These are phyloP conservation scores for Oceanodroma tethys DNA, from an alignment of 2,113 vertebrate species.

Conservation along the genomic window DNA sequence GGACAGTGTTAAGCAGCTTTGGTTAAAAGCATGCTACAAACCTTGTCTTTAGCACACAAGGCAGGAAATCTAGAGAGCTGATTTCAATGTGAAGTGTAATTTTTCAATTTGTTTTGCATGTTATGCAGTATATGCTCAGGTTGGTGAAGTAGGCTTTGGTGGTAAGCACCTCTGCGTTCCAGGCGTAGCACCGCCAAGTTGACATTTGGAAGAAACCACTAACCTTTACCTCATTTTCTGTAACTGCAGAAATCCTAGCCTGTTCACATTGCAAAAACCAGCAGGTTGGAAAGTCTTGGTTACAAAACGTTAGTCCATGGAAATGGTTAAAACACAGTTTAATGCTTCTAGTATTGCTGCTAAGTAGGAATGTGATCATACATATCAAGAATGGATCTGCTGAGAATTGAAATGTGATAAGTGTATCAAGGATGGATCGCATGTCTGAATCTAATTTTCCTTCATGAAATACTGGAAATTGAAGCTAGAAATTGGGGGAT, in stretches of 20 bases:
- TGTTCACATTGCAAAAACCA: neutral
- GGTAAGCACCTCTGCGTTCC: neutral
- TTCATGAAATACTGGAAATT: neutral
- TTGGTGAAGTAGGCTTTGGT: neutral
- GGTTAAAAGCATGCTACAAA: neutral
- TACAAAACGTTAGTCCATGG: neutral
- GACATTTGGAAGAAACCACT: neutral
- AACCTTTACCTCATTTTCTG: neutral
- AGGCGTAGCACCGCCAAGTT: neutral
- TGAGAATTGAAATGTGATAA: neutral
- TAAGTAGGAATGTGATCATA: neutral
- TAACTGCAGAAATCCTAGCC: neutral
- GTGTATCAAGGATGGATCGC: neutral
- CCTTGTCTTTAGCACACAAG: neutral
- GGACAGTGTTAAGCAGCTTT: neutral
- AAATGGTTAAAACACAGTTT: neutral
- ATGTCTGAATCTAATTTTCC: neutral
- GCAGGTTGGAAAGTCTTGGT: neutral
- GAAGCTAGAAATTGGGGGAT: neutral
- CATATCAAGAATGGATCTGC: neutral
- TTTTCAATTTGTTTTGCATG: neutral
- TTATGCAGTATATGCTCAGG: neutral
- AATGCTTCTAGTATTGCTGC: neutral
- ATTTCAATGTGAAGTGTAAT: neutral
- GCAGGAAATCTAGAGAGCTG: neutral